Conservation (phyloP, 2,797 vertebrate species). For the Argyrosomus regius region DNA sequence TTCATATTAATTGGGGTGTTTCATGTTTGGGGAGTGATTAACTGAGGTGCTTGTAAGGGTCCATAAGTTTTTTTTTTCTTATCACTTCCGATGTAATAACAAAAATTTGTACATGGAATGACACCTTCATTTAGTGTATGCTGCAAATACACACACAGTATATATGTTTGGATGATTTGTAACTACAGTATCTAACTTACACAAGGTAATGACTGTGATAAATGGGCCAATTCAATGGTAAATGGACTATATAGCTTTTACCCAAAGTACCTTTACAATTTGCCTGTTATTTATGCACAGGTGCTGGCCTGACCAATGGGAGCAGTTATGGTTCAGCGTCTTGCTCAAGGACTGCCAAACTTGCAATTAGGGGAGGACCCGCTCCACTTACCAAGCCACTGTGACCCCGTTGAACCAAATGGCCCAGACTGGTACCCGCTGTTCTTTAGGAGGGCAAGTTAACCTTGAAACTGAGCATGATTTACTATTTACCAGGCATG, state of each 20-base stretch:
- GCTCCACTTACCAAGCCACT: background rate
- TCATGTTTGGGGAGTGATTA: slow-evolving; percentile 48
- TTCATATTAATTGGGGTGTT: slow-evolving; percentile 59
- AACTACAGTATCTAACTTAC: background rate
- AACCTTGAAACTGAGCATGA: background rate
- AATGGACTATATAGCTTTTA: background rate
- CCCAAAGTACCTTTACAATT: too few species aligned
- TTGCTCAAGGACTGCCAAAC: background rate
- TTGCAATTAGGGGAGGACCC: background rate
- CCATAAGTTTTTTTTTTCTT: background rate
- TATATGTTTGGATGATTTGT: background rate
- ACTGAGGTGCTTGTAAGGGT: slow-evolving; percentile 30
- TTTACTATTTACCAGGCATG: background rate
- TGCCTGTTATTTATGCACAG: background rate
- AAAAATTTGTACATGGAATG: background rate
- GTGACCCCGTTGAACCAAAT: background rate
- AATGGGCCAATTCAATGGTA: background rate
- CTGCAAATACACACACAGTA: background rate
- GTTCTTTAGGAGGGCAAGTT: background rate
- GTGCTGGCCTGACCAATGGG: background rate
- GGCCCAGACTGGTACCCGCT: background rate
- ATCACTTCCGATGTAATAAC: background rate
- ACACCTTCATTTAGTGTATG: background rate
- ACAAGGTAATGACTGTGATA: background rate
- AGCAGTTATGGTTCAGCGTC: background rate